Percentiles rank a stretch among this genome's conserved stretches.
Evolutionary conservation across 2,113 vertebrate species (phyloP).

Genomic region (Lophochroa leadbeateri): DNA sequence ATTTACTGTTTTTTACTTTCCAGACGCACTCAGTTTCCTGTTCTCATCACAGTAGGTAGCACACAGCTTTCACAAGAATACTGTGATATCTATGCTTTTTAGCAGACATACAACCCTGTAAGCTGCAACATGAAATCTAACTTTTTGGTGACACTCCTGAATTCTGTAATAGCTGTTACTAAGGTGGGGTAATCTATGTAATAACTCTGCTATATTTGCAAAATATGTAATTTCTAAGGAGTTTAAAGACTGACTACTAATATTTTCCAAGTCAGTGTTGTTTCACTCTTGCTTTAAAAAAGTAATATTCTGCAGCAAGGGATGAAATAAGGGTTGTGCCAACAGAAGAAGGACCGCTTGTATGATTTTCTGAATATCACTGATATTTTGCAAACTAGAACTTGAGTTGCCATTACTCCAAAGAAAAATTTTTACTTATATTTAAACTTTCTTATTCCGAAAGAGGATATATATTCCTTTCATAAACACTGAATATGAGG

Average conservation of each 20-base stretch:
- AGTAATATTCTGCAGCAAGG: background rate
- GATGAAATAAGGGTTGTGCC: background rate
- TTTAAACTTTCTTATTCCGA: background rate
- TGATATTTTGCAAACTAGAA: background rate
- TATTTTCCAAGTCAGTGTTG: background rate
- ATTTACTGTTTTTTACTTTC: background rate
- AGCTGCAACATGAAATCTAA: background rate
- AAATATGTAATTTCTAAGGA: background rate
- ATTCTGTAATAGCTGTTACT: background rate
- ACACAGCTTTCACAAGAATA: background rate
- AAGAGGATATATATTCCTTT: background rate
- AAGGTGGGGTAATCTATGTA: background rate
- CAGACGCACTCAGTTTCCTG: background rate
- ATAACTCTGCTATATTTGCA: background rate
- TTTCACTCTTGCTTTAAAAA: background rate
- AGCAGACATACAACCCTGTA: rapidly evolving
- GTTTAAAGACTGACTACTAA: background rate
- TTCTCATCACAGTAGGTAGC: background rate
- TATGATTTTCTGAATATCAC: background rate
- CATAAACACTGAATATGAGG: background rate
- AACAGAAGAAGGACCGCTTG: background rate
- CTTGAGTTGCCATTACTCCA: background rate
- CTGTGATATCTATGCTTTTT: background rate
- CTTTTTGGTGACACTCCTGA: background rate
- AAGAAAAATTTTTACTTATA: background rate